These are phyloP conservation scores for Morpho deidamia DNA, from an alignment of 2,888 invertebrate species.

Conservation along the genomic window DNA sequence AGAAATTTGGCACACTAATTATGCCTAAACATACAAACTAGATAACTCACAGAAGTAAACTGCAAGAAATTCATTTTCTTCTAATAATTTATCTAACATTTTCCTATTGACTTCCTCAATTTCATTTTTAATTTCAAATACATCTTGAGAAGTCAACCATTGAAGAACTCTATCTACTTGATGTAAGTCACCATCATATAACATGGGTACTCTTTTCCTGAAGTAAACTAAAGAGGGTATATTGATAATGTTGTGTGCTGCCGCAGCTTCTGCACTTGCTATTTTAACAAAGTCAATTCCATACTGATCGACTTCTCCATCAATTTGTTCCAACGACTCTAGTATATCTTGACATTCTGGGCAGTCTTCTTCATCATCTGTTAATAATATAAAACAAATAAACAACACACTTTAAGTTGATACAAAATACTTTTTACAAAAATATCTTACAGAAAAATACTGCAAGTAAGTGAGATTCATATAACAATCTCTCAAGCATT, in stretches of 20 bases:
- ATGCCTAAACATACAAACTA: neutral
- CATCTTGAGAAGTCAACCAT: constrained; percentile 96
- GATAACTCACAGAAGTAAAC: constrained; percentile 95
- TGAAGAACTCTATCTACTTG: constrained; percentile 91
- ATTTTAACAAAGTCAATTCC: constrained; percentile 98
- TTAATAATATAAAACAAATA: neutral
- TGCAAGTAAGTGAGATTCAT: constrained; percentile 91
- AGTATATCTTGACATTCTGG: constrained; percentile 94
- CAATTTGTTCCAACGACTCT: constrained; percentile 94
- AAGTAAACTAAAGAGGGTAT: constrained; percentile 93
- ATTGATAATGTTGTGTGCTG: constrained; percentile 88
- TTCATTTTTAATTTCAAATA: constrained; percentile 96
- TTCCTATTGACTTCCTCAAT: constrained; percentile 98
- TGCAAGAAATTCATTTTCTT: constrained; percentile 96
- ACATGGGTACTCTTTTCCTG: constrained; percentile 87
- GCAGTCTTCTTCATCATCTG: constrained; percentile 91
- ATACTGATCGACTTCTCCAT: constrained; percentile 94
- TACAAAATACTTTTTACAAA: neutral
- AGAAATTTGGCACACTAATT: neutral
- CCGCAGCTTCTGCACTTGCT: constrained; percentile 88
- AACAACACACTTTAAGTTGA: neutral
- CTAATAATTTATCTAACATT: constrained; percentile 95
- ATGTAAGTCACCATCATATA: constrained; percentile 93
- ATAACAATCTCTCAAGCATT: constrained; percentile 91
- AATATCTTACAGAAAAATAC: constrained; percentile 90